phyloP scores from a whole-genome alignment of 2,888 invertebrate genomes.

The Rotaria macrura region DNA sequence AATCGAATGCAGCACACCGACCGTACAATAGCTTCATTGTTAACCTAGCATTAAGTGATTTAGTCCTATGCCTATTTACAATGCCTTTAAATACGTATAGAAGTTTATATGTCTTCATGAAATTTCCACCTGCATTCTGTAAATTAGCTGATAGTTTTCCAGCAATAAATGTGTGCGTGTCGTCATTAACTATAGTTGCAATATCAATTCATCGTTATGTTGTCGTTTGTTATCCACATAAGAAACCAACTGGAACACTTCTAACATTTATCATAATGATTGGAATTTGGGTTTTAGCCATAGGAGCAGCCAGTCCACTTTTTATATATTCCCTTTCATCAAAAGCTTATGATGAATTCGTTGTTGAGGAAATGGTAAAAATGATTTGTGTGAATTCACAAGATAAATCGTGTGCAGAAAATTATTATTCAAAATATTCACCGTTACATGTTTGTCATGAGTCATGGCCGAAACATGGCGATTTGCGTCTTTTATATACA shows the following conservation, averaged over 20 bases:
- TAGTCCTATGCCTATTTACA: background rate
- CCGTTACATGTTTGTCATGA: background rate
- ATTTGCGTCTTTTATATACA: background rate
- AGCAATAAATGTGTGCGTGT: background rate
- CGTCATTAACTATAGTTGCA: background rate
- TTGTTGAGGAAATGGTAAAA: background rate
- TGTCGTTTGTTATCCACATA: background rate
- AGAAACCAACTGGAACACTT: background rate
- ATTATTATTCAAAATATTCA: background rate
- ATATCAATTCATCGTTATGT: conserved; percentile 2
- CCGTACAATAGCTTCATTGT: background rate
- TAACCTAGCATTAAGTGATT: conserved; percentile 18
- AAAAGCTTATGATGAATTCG: background rate
- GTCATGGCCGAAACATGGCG: background rate
- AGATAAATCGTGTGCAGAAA: background rate
- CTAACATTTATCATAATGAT: background rate
- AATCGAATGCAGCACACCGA: background rate
- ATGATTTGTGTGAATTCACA: background rate
- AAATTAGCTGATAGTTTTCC: conserved; percentile 13
- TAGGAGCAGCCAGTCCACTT: no score
- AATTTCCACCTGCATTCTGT: no score
- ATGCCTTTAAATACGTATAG: no score
- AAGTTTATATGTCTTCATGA: no score
- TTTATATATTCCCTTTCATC: background rate
- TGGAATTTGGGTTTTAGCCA: background rate